Evolutionary conservation across 2,113 vertebrate genomes (phyloP).

Genomic region (Peromyscus maniculatus): DNA sequence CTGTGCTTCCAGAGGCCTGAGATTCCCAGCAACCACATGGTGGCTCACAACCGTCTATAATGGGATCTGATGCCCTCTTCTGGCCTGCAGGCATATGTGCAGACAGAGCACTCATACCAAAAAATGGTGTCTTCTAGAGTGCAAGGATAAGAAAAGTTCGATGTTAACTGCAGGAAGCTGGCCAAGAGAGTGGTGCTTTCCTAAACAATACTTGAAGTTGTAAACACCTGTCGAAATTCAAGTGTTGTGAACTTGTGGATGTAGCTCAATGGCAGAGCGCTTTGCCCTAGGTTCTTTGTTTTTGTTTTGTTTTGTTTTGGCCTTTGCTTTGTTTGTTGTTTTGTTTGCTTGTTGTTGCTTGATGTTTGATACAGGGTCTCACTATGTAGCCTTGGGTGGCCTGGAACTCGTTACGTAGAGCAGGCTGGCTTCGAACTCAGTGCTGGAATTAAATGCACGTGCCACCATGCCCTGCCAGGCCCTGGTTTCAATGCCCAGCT

Average conservation of each 20-base stretch:
- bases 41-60: background rate
- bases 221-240: background rate
- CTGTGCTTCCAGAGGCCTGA: background rate
- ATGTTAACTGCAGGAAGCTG: conserved; percentile 1
- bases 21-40: background rate
- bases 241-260: background rate
- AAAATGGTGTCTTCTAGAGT: background rate
- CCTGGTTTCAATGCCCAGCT: background rate
- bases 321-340: too few relatives aligned
- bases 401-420: background rate
- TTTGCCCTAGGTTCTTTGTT: background rate
- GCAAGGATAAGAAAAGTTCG: background rate
- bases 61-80: background rate
- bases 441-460: background rate
- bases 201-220: background rate
- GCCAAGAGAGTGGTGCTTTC: background rate
- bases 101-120: background rate
- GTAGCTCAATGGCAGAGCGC: background rate
- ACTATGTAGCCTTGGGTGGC: background rate
- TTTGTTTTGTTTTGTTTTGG: background rate
- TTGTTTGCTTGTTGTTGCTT: background rate
- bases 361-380: background rate
- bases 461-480: background rate
- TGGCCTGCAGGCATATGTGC: background rate
- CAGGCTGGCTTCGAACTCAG: background rate